Percentiles rank a stretch among this genome's conserved stretches.
Evolutionary conservation across 2,113 vertebrate genomes (phyloP).

Genomic region (Cochlearius cochlearius): DNA sequence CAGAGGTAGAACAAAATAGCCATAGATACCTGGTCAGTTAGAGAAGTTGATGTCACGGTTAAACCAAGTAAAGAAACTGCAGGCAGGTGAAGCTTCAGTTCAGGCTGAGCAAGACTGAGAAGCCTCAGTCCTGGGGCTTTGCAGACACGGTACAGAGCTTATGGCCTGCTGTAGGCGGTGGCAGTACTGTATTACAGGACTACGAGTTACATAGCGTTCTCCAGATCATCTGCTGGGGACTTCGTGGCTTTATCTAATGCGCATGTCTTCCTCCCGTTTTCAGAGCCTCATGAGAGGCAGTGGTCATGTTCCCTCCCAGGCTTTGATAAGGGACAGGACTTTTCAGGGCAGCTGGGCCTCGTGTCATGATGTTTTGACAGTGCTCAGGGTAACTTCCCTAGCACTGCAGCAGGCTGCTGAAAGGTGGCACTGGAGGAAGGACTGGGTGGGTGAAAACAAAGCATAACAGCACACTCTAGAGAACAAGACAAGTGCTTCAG

Average conservation of each 20-base stretch:
- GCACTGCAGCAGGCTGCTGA: not conserved
- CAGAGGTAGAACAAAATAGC: not conserved
- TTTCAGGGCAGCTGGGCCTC: not conserved
- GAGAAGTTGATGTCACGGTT: not conserved
- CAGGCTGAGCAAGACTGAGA: not conserved
- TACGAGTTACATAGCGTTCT: not conserved
- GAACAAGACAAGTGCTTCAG: not conserved
- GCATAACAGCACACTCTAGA: fast-evolving
- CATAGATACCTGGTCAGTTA: fast-evolving
- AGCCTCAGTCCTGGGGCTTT: not conserved
- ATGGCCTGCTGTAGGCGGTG: not conserved
- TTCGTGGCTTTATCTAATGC: not conserved
- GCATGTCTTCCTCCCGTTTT: not conserved
- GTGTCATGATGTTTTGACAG: not conserved
- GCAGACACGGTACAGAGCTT: not conserved
- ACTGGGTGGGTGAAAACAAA: not conserved
- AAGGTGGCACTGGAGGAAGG: not conserved
- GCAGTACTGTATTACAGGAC: not conserved
- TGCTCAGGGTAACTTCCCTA: not conserved
- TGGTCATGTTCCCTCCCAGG: not conserved
- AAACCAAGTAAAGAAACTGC: not conserved
- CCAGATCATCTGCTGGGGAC: not conserved
- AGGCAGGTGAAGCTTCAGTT: not conserved
- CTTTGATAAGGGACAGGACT: not conserved
- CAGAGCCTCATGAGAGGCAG: not conserved